Percentiles rank a stretch among this genome's conserved stretches.
Evolutionary conservation across 2,113 vertebrate genomes (phyloP).

Genomic region (Crotalus tigris): DNA sequence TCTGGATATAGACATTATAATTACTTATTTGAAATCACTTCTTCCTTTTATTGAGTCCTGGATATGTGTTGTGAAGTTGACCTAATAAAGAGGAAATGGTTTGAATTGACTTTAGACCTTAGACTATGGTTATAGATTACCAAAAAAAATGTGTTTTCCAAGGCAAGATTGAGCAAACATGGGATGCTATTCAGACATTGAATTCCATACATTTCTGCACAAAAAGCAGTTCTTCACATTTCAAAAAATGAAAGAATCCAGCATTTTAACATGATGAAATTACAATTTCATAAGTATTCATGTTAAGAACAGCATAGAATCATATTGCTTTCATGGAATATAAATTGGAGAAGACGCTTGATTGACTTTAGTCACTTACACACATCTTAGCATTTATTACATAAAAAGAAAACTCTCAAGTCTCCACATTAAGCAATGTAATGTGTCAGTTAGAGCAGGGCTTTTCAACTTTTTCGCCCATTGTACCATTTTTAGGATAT

Average conservation of each 20-base stretch:
- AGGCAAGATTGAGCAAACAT: background rate
- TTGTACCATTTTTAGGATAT: no score
- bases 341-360: background rate
- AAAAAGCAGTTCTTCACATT: background rate
- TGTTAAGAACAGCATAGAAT: background rate
- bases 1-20: constrained; percentile 66
- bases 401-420: background rate
- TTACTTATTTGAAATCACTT: constrained; percentile 61
- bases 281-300: background rate
- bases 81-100: constrained; percentile 74
- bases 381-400: background rate
- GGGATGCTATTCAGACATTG: background rate
- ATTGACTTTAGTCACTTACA: background rate
- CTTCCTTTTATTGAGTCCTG: constrained; percentile 70
- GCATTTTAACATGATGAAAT: background rate
- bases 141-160: background rate
- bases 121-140: background rate
- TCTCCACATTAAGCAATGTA: background rate
- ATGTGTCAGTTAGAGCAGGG: background rate
- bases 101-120: constrained; percentile 57
- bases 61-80: constrained; percentile 52
- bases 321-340: background rate
- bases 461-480: no score
- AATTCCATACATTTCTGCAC: background rate
- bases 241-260: background rate